Percentiles rank a stretch among this genome's conserved stretches.
phyloP scores from a whole-genome alignment of 2,113 vertebrate genomes.

The Tachysurus vachellii region DNA sequence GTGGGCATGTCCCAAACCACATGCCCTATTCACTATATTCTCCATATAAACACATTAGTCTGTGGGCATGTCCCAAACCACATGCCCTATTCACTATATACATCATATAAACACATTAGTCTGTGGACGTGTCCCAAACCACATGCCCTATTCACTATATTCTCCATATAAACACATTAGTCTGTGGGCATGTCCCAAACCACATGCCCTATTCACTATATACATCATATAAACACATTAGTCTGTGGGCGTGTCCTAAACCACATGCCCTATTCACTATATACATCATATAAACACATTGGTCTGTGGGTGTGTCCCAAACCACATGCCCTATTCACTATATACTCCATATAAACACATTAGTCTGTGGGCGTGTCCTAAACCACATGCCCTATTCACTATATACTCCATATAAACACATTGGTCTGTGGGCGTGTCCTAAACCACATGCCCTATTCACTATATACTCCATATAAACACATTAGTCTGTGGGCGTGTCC shows the following conservation, averaged over 20 bases:
- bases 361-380: not conserved
- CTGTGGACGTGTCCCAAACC: not conserved
- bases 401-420: not conserved
- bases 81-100: too few relatives aligned
- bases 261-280: not conserved
- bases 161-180: too few relatives aligned
- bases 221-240: not conserved
- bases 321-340: too few relatives aligned
- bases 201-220: not conserved
- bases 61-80: too few relatives aligned
- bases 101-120: too few relatives aligned
- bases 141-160: too few relatives aligned
- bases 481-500: not conserved
- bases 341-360: not conserved
- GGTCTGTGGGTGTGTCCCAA: not conserved
- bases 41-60: too few relatives aligned
- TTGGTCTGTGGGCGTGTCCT: not conserved
- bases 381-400: not conserved
- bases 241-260: not conserved
- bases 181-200: too few relatives aligned
- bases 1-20: too few relatives aligned
- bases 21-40: too few relatives aligned
- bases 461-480: not conserved
- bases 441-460: not conserved
- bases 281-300: not conserved